Evolutionary conservation across 2,888 invertebrate genomes (phyloP), one percentile per base, ranked within the genome.

Genomic region (Ichneumoninae sp.): DNA sequence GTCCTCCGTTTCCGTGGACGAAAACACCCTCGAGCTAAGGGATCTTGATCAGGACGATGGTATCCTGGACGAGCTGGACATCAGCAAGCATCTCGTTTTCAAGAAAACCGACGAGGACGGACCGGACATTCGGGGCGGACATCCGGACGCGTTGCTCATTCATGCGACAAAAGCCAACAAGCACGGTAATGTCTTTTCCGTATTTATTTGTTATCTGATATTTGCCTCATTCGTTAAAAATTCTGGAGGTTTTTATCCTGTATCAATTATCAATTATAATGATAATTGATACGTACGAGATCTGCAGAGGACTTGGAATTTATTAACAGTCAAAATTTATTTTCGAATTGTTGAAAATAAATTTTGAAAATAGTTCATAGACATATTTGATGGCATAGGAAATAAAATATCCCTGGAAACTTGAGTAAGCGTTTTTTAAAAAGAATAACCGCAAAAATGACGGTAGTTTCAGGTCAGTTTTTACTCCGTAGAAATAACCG

Each of bases 161-260:
- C 98, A 99, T 92, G 99, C 99, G 68, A 98, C 99, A 80, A 98
- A 98, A 94, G 98, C 98, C 85, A 98, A 98, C 93, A 98, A 98
- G 95, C 97, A 95, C 91, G 96, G 97, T 95, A 94, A 93, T 93
- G 91, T 73, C 52, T 78, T 50, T 70, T 77, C 52, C 68, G 13
- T 66, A 75, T 76, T 82, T 74, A 47, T 44, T 10, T 7, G 5
- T 68, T 33, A 22, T 22, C 6, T 36, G 50, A 40, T 13, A 50
- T 7, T 40, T 3, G 26, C 26, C 13, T 8, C 8, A 52, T n/a
- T 33, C n/a, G 19, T n/a, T 19, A 13, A n/a, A 68, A 52, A 30
- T 79, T 54, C 19, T 6, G 7, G 8, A 22, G 5, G 19, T 7
- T n/a, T 52, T 5, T 19, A 52, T 52, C 19, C 52, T 7, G 8